Evolutionary conservation across 1,140 invertebrate species (phyloP).

Genomic region (Caenorhabditis inopinata): DNA sequence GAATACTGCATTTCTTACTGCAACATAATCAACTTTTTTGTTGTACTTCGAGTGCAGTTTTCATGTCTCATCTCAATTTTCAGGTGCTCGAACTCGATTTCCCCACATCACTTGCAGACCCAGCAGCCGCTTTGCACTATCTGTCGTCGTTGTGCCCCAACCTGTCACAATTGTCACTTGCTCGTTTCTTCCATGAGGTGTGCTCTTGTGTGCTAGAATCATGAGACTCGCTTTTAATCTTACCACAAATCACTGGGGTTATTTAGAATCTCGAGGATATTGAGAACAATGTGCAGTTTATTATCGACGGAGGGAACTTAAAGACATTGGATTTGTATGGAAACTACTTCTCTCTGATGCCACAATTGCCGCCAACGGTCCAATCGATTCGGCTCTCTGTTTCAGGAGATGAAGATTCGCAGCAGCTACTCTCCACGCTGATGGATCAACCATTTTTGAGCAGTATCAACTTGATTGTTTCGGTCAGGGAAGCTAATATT

Average conservation of each 20-base stretch:
- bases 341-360: constrained; percentile 58
- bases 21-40: too few relatives aligned
- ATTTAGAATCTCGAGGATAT: neutral
- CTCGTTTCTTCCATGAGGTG: constrained; percentile 59
- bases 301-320: constrained; percentile 53
- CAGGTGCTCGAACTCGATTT: constrained; percentile 60
- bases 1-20: too few relatives aligned
- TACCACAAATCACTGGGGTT: neutral
- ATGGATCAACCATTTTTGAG: constrained; percentile 48
- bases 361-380: constrained; percentile 54
- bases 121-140: constrained; percentile 52
- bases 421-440: constrained; percentile 53
- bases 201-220: neutral
- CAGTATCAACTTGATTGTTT: constrained; percentile 60
- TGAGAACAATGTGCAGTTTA: constrained; percentile 7
- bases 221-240: neutral
- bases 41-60: too few relatives aligned
- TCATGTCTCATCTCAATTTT: neutral
- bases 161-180: constrained; percentile 61
- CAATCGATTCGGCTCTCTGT: constrained; percentile 59
- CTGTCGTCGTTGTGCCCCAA: constrained; percentile 63
- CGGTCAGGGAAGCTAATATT: constrained; percentile 35
- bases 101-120: constrained; percentile 55
- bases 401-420: constrained; percentile 57
- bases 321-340: constrained; percentile 62